Base-by-base conservation (phyloP, 2,797 vertebrate genomes). In the Philypnodon macrostomus region DNA sequence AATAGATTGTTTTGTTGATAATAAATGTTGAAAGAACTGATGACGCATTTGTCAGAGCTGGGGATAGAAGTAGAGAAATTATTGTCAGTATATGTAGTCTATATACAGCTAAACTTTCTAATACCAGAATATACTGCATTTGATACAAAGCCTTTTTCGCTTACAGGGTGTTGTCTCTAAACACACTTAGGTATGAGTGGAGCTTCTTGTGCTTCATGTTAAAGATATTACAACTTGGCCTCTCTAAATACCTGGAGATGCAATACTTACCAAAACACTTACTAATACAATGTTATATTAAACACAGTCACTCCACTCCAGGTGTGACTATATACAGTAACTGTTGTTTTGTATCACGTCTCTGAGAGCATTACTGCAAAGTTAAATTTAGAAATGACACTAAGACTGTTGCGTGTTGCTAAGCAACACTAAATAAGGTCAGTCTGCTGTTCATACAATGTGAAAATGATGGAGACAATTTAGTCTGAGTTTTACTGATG, bases 391-490 rank as follows among this genome's bases (percentile, higher is more conserved):
- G 26, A 42, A 29, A 42, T 42, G 10, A 3, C 24, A 30, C 41
- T 44, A 30, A 44, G 31, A 44, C 41, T 12, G 15, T 44, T 17
- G 27, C 41, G n/a, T 9, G 41, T 44, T 44, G 27, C 41, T 44
- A 30, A 27, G 41, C 41, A 44, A 30, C 27, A 30, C 26, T 31
- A 44, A 44, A 44, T 30, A 44, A 44, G 26, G 41, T 30, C 27
- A 44, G 41, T 44, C 21, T 27, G 39, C 21, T 1, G 27, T 26
- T 41, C 11, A 44, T 19, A 30, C 11, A 31, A 44, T 44, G 11
- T 30, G 11, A 31, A 44, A 44, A 30, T 24, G 23, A 30, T 44
- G 2, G 14, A 26, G 26, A 41, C 8, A 8, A 9, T 27, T 30
- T 29, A 4, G 26, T 4, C 4, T 24, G 21, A 5, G 21, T 26